Evolutionary conservation across 2,797 vertebrate species (phyloP), one percentile per base, ranked within the genome.

Genomic region (Sebastes diaconus): DNA sequence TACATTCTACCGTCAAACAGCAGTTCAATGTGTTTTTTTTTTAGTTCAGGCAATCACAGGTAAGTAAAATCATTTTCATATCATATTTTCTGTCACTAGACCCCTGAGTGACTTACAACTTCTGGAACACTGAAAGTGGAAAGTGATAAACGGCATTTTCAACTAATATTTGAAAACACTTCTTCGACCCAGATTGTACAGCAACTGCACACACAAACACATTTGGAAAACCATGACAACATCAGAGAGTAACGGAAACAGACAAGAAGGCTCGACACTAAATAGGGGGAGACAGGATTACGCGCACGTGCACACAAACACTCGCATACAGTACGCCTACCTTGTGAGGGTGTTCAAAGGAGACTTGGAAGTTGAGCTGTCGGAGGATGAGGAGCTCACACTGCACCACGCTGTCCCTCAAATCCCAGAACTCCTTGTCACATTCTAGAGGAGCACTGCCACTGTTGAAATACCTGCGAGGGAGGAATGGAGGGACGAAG

Each of bases 321-420:
- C 18, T 67, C 14, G 52, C 22, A 67, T 10, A 32, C 27, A 61
- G 42, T 10, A 24, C 39, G 72, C 74, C 2, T 71, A 97, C 97
- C 95, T 97, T 97, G 90, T 98, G 97, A 6, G 97, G 97, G 81
- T 98, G 97, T 64, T 96, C 94, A 77, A 98, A 97, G 68, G 96
- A 96, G 85, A 98, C 97, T 3, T 97, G 95, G 89, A 98, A 98
- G 86, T 95, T 94, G 54, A 98, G 95, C 64, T 97, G 95, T 65
- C 97, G 91, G 11, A 97, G 96, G 87, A 97, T 92, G 32, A 98
- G 95, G 24, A 98, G 95, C 86, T 98, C 97, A 67, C 97, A 97
- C 91, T 97, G 96, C 42, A 97, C 97, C 20, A 97, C 95, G 39
- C 97, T 98, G 90, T 97, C 97, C 81, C 96, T 93, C n/a, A 97